phyloP scores from a whole-genome alignment of 2,888 invertebrate genomes.

The Venusia cambrica region DNA sequence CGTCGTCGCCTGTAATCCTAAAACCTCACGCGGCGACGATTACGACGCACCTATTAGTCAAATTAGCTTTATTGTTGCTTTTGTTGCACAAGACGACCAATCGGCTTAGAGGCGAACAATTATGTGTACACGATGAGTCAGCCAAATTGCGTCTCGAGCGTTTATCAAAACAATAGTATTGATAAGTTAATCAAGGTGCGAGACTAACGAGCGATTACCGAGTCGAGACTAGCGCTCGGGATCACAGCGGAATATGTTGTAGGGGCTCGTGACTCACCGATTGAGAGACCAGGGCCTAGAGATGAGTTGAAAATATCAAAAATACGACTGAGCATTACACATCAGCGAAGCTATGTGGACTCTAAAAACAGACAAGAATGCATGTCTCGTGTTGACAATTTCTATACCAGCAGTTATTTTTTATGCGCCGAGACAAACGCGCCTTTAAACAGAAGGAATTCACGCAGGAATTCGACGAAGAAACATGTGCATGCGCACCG shows the following conservation, averaged over 20 bases:
- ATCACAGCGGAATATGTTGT: constrained; percentile 63
- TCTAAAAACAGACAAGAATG: constrained; percentile 47
- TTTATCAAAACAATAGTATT: constrained; percentile 81
- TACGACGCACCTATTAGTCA: constrained; percentile 80
- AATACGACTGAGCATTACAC: too few species aligned
- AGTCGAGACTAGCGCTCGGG: constrained; percentile 55
- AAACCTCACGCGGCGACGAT: constrained; percentile 78
- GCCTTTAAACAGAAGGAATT: constrained; percentile 52
- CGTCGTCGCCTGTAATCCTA: constrained; percentile 68
- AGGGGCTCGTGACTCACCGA: constrained; percentile 59
- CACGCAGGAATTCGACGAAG: constrained; percentile 43
- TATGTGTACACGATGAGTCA: constrained; percentile 77
- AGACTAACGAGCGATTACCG: constrained; percentile 72
- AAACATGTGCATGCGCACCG: constrained; percentile 47
- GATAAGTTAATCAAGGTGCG: constrained; percentile 77
- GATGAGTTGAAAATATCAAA: too few species aligned
- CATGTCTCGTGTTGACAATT: constrained; percentile 54
- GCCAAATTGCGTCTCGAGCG: constrained; percentile 69
- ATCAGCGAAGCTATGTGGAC: too few species aligned
- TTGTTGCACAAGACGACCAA: constrained; percentile 68
- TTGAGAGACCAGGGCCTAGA: too few species aligned
- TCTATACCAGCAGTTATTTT: constrained; percentile 46
- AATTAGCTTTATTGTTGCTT: constrained; percentile 79
- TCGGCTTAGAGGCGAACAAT: constrained; percentile 75
- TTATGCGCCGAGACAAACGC: constrained; percentile 41